Evolutionary conservation across 2,888 invertebrate genomes (phyloP).

Genomic region (Cremastobaeus sp.): DNA sequence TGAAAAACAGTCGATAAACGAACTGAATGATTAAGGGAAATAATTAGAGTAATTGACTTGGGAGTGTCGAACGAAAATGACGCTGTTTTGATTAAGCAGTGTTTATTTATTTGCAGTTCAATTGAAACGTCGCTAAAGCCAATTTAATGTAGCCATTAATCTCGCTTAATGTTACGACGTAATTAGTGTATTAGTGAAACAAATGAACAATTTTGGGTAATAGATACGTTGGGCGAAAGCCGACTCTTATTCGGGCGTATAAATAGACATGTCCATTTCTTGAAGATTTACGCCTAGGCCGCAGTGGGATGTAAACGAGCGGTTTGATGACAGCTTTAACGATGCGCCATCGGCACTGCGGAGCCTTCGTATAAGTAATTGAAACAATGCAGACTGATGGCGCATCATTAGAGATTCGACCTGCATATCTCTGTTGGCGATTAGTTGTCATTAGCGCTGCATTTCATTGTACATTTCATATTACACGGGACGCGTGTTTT

Average conservation of each 20-base stretch:
- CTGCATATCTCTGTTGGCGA: constrained; percentile 49
- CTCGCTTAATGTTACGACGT: constrained; percentile 14
- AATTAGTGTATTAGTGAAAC: constrained; percentile 23
- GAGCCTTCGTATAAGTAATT: constrained; percentile 36
- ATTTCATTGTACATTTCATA: constrained; percentile 49
- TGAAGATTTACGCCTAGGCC: constrained; percentile 42
- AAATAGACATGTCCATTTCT: constrained; percentile 42
- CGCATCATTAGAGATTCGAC: constrained; percentile 56
- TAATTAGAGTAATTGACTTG: too few relatives aligned
- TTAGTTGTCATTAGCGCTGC: constrained; percentile 56
- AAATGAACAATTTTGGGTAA: constrained; percentile 26
- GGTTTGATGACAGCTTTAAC: constrained; percentile 46
- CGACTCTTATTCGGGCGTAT: constrained; percentile 16
- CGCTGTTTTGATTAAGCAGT: too few relatives aligned
- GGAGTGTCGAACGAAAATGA: background rate
- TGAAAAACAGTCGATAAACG: too few relatives aligned
- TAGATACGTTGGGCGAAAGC: constrained; percentile 18
- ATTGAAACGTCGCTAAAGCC: constrained; percentile 25
- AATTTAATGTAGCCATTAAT: constrained; percentile 13
- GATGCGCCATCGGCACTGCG: constrained; percentile 41
- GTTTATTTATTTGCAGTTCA: constrained; percentile 5
- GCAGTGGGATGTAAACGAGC: constrained; percentile 49
- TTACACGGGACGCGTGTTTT: constrained; percentile 28
- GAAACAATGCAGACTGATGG: constrained; percentile 59
- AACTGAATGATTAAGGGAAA: too few relatives aligned